Evolutionary conservation across 2,888 invertebrate genomes (phyloP).

Genomic region (Philonicus albiceps): DNA sequence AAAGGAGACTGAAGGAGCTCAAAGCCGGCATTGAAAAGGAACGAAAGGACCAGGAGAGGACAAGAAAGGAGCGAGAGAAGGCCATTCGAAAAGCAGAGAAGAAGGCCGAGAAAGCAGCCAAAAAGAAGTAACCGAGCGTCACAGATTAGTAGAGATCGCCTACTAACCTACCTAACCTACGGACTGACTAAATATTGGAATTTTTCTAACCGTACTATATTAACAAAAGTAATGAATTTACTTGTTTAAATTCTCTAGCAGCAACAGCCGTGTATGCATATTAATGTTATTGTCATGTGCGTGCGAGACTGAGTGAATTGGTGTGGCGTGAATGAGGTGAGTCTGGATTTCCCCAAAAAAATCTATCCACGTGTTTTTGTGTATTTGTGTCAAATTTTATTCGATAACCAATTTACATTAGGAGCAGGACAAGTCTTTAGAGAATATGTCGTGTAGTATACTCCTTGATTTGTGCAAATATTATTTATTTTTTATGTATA

Average conservation of each 20-base stretch:
- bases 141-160: constrained; percentile 13
- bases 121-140: constrained; percentile 65
- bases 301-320: not conserved
- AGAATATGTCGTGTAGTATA: not conserved
- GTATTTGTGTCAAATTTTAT: constrained; percentile 29
- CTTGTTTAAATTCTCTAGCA: constrained; percentile 16
- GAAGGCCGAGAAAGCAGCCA: constrained; percentile 73
- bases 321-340: not conserved
- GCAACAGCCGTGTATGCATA: not conserved
- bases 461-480: constrained; percentile 10
- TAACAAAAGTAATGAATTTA: constrained; percentile 26
- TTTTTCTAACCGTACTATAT: constrained; percentile 29
- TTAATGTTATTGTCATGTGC: not conserved
- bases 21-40: constrained; percentile 77
- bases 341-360: not conserved
- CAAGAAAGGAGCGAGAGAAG: constrained; percentile 82
- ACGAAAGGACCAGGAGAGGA: constrained; percentile 81
- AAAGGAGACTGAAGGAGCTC: constrained; percentile 85
- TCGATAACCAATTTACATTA: not conserved
- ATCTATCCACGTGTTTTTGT: not conserved
- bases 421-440: not conserved
- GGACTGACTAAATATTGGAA: constrained; percentile 37
- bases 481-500: constrained; percentile 2
- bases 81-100: constrained; percentile 87
- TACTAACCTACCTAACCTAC: constrained; percentile 36